These are phyloP conservation scores for Dicrostonyx torquatus DNA, from an alignment of 2,797 vertebrate species.

Conservation along the genomic window DNA sequence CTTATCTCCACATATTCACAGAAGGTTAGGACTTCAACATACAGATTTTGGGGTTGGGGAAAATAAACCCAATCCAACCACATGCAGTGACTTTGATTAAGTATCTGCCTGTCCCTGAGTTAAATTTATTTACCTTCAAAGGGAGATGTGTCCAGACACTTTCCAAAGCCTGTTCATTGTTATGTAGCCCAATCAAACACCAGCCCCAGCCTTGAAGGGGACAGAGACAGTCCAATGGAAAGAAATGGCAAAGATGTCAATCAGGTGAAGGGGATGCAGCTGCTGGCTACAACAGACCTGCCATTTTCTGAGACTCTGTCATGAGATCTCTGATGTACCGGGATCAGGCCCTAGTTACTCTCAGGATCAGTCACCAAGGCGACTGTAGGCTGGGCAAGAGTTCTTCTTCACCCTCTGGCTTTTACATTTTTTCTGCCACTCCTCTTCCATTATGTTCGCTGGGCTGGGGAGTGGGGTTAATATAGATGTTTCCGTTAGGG, in stretches of 20 bases:
- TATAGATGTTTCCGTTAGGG: not conserved
- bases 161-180: not conserved
- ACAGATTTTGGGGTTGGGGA: not conserved
- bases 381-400: not conserved
- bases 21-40: not conserved
- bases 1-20: not conserved
- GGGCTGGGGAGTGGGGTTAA: not conserved
- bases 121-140: not conserved
- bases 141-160: not conserved
- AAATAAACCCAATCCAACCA: not conserved
- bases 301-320: not conserved
- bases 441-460: not conserved
- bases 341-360: not conserved
- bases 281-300: not conserved
- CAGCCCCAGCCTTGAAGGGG: not conserved
- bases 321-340: not conserved
- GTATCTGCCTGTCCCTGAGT: not conserved
- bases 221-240: not conserved
- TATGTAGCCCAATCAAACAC: not conserved
- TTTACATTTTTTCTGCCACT: not conserved
- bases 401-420: not conserved
- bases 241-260: not conserved
- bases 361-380: not conserved
- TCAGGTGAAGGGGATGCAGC: not conserved
- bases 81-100: not conserved